These are phyloP conservation scores for Rhincodon typus DNA, from an alignment of 2,797 vertebrate genomes.

Conservation along the genomic window DNA sequence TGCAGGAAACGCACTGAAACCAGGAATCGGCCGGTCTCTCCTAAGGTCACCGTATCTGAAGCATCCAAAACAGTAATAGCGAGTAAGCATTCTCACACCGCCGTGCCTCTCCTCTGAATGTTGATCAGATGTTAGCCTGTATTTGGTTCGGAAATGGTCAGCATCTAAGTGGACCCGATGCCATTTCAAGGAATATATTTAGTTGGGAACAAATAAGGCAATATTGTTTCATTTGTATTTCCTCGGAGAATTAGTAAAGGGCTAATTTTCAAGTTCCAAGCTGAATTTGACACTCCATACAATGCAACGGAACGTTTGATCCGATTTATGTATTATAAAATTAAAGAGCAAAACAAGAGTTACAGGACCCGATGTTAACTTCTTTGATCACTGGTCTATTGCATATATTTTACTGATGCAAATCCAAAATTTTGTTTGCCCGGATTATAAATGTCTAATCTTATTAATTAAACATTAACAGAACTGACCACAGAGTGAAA, in stretches of 20 bases:
- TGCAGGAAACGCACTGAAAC: background rate
- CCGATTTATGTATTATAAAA: conserved; percentile 8
- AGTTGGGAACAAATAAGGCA: background rate
- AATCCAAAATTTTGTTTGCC: background rate
- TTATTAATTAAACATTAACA: background rate
- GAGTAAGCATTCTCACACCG: background rate
- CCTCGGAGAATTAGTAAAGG: background rate
- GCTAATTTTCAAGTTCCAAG: background rate
- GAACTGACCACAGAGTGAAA: background rate
- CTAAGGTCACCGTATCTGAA: background rate
- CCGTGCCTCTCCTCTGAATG: conserved; percentile 2
- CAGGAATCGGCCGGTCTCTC: too few relatives aligned
- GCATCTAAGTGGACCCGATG: background rate
- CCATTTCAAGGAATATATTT: background rate
- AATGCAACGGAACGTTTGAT: background rate
- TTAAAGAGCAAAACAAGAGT: background rate
- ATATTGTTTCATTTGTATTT: background rate
- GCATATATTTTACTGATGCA: background rate
- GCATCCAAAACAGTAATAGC: background rate
- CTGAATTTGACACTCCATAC: background rate
- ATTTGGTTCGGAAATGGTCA: background rate
- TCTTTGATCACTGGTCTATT: background rate
- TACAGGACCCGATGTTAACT: background rate
- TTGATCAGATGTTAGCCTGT: background rate
- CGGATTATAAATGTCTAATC: background rate